Evolutionary conservation across 2,797 vertebrate genomes (phyloP).

Genomic region (Linurgus olivaceus): DNA sequence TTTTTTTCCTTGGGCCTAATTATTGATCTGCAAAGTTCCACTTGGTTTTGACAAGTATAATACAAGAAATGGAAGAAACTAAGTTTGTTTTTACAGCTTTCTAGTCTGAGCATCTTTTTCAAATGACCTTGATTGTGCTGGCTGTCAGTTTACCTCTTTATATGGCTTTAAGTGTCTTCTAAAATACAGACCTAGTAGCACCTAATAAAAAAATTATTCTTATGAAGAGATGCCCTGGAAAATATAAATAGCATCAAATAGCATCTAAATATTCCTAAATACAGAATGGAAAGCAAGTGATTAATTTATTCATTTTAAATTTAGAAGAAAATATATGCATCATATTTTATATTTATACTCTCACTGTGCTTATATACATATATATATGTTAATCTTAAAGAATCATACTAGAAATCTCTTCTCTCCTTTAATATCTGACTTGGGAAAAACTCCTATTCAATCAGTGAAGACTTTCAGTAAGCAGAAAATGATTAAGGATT

Average conservation of each 20-base stretch:
- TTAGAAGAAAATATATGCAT: background rate
- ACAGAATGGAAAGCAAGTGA: background rate
- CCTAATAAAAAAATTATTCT: background rate
- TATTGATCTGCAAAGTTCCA: constrained; percentile 36
- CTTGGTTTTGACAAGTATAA: constrained; percentile 38
- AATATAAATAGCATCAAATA: background rate
- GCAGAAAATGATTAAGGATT: constrained; percentile 5
- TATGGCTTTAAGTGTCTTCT: background rate
- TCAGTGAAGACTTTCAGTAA: background rate
- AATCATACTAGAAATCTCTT: background rate
- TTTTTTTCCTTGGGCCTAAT: constrained; percentile 28
- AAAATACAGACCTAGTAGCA: background rate
- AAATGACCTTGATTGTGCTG: background rate
- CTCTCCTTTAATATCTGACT: background rate
- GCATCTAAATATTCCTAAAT: background rate
- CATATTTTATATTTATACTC: background rate
- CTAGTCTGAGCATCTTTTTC: background rate
- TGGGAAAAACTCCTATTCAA: background rate
- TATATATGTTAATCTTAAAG: background rate
- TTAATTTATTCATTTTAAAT: background rate
- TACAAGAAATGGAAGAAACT: background rate
- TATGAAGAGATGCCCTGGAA: background rate
- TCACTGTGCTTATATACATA: background rate
- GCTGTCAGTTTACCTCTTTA: background rate
- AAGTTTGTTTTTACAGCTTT: background rate